Conservation (phyloP, 2,113 vertebrate genomes). For the Alces alces region DNA sequence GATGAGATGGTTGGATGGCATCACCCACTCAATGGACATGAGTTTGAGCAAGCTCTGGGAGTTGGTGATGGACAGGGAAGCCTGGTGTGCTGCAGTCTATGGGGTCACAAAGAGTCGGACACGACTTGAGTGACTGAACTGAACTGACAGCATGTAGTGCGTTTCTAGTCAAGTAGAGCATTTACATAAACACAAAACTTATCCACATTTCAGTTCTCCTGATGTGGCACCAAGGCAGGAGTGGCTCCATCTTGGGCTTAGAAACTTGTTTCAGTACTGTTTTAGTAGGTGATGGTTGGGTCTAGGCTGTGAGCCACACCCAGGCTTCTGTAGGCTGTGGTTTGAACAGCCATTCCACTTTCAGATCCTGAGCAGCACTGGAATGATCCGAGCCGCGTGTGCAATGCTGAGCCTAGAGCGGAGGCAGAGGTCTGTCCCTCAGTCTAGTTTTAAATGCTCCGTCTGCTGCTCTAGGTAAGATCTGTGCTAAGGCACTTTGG, state of each 20-base stretch:
- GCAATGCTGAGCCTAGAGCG: not conserved
- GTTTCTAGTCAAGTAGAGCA: not conserved
- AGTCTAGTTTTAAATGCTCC: not conserved
- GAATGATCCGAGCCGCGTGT: not conserved
- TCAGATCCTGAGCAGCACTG: too few species aligned
- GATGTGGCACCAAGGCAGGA: not conserved
- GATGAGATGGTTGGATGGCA: not conserved
- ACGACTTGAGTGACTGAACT: not conserved
- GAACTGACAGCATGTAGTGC: not conserved
- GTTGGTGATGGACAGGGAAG: not conserved
- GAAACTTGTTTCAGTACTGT: not conserved
- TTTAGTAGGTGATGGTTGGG: too few species aligned
- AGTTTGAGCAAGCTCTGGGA: not conserved
- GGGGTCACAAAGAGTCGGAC: fast-evolving
- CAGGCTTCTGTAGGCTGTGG: not conserved
- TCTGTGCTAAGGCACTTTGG: fast-evolving
- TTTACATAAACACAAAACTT: not conserved
- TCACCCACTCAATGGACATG: not conserved
- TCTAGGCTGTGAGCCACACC: not conserved
- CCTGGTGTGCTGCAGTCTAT: not conserved
- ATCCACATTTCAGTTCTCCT: not conserved
- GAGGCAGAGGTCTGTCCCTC: too few species aligned
- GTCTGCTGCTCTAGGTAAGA: too few species aligned
- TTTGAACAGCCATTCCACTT: not conserved
- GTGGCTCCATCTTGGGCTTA: not conserved